Evolutionary conservation across 1,140 invertebrate genomes (phyloP).

Genomic region (Saccostrea echinata): DNA sequence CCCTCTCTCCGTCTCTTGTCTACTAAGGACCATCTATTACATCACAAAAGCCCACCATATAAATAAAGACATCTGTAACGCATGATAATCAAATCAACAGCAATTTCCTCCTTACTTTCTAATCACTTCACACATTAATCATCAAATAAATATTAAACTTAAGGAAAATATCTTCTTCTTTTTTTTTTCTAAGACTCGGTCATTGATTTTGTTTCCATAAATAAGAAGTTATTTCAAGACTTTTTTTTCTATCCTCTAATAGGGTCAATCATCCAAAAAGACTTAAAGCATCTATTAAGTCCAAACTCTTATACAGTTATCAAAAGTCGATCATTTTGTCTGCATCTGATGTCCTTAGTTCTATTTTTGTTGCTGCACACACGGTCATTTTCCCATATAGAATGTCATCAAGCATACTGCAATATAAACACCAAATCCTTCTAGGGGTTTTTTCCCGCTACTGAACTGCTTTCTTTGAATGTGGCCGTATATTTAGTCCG

Average conservation of each 20-base stretch:
- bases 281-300: too few species aligned
- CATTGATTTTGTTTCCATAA: not conserved
- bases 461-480: not conserved
- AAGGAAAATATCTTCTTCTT: not conserved
- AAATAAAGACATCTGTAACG: conserved; percentile 12
- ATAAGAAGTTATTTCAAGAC: not conserved
- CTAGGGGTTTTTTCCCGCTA: too few species aligned
- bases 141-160: not conserved
- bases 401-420: not conserved
- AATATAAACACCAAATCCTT: not conserved
- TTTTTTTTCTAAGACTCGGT: not conserved
- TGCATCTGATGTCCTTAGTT: not conserved
- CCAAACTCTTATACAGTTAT: too few species aligned
- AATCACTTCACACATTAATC: conserved; percentile 11
- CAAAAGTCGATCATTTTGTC: not conserved
- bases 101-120: not conserved
- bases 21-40: not conserved
- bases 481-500: not conserved
- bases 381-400: not conserved
- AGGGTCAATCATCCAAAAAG: not conserved
- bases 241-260: not conserved
- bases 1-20: not conserved
- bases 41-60: not conserved
- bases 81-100: not conserved
- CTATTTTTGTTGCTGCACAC: not conserved